These are phyloP conservation scores for Lysandra bellargus DNA, from an alignment of 2,888 invertebrate species.

Conservation along the genomic window DNA sequence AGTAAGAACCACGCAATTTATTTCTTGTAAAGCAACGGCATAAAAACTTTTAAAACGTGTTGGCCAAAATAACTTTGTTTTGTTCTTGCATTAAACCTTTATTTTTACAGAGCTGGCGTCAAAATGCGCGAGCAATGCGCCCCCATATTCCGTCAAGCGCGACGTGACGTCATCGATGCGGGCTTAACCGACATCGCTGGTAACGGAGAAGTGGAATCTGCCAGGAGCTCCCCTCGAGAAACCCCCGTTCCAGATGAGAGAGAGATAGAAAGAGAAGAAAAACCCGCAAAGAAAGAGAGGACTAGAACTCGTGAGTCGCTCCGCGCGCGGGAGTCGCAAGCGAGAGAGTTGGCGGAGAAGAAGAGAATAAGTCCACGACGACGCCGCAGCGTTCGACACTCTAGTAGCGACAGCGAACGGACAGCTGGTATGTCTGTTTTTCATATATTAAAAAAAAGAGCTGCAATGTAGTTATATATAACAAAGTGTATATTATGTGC, in stretches of 20 bases:
- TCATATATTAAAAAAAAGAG: no score
- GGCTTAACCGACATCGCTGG: slow-evolving; percentile 73
- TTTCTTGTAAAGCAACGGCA: no score
- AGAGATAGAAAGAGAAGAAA: not conserved
- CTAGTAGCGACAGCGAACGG: slow-evolving; percentile 50
- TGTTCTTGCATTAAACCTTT: not conserved
- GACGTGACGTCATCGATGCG: slow-evolving; percentile 85
- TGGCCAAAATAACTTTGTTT: no score
- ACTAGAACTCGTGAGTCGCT: slow-evolving; percentile 28
- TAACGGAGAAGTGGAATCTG: slow-evolving; percentile 45
- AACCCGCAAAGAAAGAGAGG: slow-evolving; percentile 25
- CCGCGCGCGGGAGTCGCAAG: not conserved
- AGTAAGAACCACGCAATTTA: no score
- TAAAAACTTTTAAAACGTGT: no score
- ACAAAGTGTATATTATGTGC: no score
- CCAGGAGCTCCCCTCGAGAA: slow-evolving; percentile 38
- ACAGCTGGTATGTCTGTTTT: slow-evolving; percentile 45
- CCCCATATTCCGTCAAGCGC: slow-evolving; percentile 88
- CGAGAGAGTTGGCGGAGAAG: not conserved
- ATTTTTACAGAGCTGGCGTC: slow-evolving; percentile 83
- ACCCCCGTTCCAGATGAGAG: slow-evolving; percentile 3
- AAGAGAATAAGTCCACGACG: slow-evolving; percentile 31
- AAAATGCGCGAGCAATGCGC: slow-evolving; percentile 94
- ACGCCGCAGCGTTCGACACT: slow-evolving; percentile 40
- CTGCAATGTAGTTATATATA: no score